These are phyloP conservation scores for Melanostoma mellinum DNA, from an alignment of 2,888 invertebrate genomes.

Conservation along the genomic window DNA sequence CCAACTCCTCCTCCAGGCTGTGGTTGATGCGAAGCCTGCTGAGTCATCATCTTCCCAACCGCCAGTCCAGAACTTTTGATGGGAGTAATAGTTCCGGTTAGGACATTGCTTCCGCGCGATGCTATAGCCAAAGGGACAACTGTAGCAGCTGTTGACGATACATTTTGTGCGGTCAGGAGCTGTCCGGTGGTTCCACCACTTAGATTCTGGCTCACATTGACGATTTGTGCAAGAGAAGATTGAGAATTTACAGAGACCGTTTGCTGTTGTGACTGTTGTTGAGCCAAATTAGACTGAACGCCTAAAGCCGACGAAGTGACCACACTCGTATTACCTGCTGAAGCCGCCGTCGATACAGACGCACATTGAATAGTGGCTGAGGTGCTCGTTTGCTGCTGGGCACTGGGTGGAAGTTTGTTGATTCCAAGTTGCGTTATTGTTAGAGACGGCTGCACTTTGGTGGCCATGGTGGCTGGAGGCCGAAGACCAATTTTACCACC, in stretches of 20 bases:
- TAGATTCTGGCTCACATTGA: conserved; percentile 77
- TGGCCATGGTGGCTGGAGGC: conserved; percentile 80
- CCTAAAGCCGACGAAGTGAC: conserved; percentile 48
- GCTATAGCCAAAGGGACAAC: conserved; percentile 80
- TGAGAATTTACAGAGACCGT: conserved; percentile 71
- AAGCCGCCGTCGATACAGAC: conserved; percentile 47
- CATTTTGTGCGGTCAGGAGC: conserved; percentile 76
- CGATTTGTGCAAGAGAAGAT: conserved; percentile 76
- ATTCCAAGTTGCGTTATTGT: conserved; percentile 81
- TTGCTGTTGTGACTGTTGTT: conserved; percentile 56
- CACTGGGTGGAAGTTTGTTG: conserved; percentile 77
- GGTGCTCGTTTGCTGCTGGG: conserved; percentile 67
- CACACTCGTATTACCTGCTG: conserved; percentile 52
- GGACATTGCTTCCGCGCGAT: conserved; percentile 78
- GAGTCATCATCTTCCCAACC: conserved; percentile 80
- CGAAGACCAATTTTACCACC: conserved; percentile 80
- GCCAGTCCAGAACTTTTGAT: conserved; percentile 80
- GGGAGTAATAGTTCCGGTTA: conserved; percentile 80
- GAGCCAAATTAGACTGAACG: conserved; percentile 43
- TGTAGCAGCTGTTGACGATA: conserved; percentile 78
- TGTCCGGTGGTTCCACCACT: conserved; percentile 74
- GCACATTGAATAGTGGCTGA: conserved; percentile 77
- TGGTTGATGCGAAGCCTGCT: conserved; percentile 63
- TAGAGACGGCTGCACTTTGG: conserved; percentile 81
- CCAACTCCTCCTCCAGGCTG: conserved; percentile 33